phyloP scores from a whole-genome alignment of 2,888 invertebrate species.

The Aporophyla nigra region DNA sequence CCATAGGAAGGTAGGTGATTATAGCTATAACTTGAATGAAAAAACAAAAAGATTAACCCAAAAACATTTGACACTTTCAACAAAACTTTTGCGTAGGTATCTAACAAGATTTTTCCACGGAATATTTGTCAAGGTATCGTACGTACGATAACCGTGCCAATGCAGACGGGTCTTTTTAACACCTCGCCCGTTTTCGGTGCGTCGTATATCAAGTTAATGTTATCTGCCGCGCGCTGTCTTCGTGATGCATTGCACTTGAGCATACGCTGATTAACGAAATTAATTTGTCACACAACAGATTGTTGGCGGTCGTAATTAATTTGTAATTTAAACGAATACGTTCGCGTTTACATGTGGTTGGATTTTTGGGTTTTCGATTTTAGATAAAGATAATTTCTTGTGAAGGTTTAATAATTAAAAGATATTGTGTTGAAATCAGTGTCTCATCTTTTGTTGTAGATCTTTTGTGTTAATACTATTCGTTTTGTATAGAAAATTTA shows the following conservation, averaged over 20 bases:
- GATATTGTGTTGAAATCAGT: conserved; percentile 7
- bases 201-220: conserved; percentile 88
- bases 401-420: conserved; percentile 6
- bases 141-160: conserved; percentile 75
- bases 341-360: conserved; percentile 53
- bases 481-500: background rate
- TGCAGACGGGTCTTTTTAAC: conserved; percentile 76
- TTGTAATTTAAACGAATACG: conserved; percentile 76
- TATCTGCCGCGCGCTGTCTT: conserved; percentile 85
- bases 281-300: conserved; percentile 86
- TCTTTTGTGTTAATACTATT: background rate
- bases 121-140: conserved; percentile 74
- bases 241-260: conserved; percentile 87
- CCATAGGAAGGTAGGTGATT: background rate
- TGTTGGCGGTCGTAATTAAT: conserved; percentile 78
- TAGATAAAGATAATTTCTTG: conserved; percentile 13
- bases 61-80: conserved; percentile 29
- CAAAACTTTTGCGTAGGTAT: conserved; percentile 39
- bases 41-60: background rate
- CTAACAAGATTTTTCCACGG: conserved; percentile 49
- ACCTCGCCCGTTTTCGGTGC: conserved; percentile 78
- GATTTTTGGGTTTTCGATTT: conserved; percentile 34
- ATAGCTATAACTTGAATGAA: background rate
- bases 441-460: conserved; percentile 1
- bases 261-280: conserved; percentile 87